phyloP scores from a whole-genome alignment of 2,113 vertebrate species.

The Mobula birostris region DNA sequence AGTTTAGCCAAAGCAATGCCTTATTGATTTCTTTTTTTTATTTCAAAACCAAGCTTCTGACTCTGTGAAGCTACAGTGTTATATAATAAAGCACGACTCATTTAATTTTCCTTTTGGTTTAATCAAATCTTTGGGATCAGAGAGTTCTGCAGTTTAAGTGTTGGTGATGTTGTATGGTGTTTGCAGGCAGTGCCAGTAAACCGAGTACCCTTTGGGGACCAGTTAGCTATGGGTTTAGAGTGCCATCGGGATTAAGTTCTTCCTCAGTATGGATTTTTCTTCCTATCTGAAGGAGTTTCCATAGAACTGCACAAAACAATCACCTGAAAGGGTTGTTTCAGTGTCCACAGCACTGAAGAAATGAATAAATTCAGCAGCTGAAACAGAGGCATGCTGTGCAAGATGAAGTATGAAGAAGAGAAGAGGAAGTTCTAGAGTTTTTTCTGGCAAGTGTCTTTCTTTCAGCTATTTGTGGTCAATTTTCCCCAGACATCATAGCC shows the following conservation, averaged over 20 bases:
- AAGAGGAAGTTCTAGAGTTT: no score
- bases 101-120: constrained; percentile 16
- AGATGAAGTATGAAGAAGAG: background rate
- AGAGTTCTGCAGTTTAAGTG: background rate
- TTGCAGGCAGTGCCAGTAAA: background rate
- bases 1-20: constrained; percentile 23
- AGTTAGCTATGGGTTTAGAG: background rate
- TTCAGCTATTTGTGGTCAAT: background rate
- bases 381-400: background rate
- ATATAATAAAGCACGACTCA: constrained; percentile 11
- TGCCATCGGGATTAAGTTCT: background rate
- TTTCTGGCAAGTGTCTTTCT: background rate
- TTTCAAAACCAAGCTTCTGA: constrained; percentile 17
- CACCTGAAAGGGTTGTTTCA: background rate
- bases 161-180: background rate
- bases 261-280: background rate
- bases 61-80: constrained; percentile 9
- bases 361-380: background rate
- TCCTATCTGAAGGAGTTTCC: background rate
- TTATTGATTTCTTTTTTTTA: constrained; percentile 7
- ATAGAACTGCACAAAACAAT: background rate
- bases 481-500: background rate
- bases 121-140: constrained; percentile 1
- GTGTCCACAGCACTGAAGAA: background rate
- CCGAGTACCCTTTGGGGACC: background rate